Evolutionary conservation across 2,888 invertebrate species (phyloP).

Genomic region (Drosophila mimetica): DNA sequence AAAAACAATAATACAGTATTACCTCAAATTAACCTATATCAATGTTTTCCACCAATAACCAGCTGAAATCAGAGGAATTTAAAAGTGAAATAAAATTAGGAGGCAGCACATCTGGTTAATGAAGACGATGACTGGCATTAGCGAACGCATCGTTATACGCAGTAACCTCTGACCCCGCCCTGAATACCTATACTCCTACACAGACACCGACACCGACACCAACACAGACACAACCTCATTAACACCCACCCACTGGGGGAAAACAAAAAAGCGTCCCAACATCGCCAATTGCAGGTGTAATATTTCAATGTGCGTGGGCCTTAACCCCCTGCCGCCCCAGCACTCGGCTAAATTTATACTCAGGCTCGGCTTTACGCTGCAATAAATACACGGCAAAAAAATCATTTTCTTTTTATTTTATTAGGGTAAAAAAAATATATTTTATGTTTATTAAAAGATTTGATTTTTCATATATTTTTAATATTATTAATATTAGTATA

Average conservation of each 20-base stretch:
- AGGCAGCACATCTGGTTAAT: constrained; percentile 57
- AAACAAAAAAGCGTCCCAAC: constrained; percentile 46
- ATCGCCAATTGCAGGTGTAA: constrained; percentile 76
- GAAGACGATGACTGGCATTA: constrained; percentile 71
- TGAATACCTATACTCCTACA: constrained; percentile 3
- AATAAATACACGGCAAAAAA: constrained; percentile 59
- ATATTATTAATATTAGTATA: too few relatives aligned
- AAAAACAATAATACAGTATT: too few relatives aligned
- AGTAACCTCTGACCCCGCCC: constrained; percentile 22
- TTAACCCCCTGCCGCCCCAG: constrained; percentile 7
- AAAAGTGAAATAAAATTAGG: constrained; percentile 4
- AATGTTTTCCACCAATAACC: neutral
- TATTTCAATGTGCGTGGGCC: constrained; percentile 69
- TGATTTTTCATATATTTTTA: too few relatives aligned
- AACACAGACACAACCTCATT: constrained; percentile 16
- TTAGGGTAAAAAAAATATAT: too few relatives aligned
- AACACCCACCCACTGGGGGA: constrained; percentile 19
- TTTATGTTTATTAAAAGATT: too few relatives aligned
- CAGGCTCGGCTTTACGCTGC: constrained; percentile 68
- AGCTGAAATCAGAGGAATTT: neutral
- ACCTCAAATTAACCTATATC: too few relatives aligned
- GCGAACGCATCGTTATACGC: constrained; percentile 64
- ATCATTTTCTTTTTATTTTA: neutral
- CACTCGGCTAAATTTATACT: constrained; percentile 63
- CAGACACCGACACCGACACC: neutral